These are phyloP conservation scores for Cichladusa arquata DNA, from an alignment of 2,113 vertebrate species.

Conservation along the genomic window DNA sequence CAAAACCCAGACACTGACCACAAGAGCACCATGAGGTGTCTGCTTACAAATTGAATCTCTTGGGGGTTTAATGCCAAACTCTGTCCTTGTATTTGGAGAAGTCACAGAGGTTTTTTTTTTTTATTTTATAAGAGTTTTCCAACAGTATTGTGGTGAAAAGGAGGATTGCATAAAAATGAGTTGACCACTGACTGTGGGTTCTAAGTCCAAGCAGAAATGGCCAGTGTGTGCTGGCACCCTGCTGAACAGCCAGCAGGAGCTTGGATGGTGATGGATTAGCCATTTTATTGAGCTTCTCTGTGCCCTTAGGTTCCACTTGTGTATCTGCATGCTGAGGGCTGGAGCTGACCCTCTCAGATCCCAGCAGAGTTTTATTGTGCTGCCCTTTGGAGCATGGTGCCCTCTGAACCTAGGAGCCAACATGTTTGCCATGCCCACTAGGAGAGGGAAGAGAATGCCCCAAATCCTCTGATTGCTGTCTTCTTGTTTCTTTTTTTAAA, in stretches of 20 bases:
- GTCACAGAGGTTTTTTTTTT: neutral
- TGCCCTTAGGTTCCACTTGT: neutral
- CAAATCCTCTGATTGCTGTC: neutral
- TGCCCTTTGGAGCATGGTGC: neutral
- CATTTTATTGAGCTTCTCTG: neutral
- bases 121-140: neutral
- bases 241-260: neutral
- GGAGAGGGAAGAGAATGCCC: neutral
- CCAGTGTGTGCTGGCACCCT: neutral
- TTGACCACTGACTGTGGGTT: neutral
- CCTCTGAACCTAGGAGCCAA: neutral
- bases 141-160: neutral
- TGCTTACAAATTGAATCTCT: neutral
- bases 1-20: neutral
- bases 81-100: neutral
- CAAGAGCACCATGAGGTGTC: neutral
- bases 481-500: neutral
- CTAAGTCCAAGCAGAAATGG: neutral
- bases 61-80: neutral
- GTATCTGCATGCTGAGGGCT: neutral
- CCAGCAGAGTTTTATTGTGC: neutral
- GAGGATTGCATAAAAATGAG: neutral
- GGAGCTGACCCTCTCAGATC: neutral
- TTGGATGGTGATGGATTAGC: neutral
- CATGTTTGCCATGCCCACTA: fast-evolving